Evolutionary conservation across 2,113 vertebrate species (phyloP).

Genomic region (Psilopogon haemacephalus): DNA sequence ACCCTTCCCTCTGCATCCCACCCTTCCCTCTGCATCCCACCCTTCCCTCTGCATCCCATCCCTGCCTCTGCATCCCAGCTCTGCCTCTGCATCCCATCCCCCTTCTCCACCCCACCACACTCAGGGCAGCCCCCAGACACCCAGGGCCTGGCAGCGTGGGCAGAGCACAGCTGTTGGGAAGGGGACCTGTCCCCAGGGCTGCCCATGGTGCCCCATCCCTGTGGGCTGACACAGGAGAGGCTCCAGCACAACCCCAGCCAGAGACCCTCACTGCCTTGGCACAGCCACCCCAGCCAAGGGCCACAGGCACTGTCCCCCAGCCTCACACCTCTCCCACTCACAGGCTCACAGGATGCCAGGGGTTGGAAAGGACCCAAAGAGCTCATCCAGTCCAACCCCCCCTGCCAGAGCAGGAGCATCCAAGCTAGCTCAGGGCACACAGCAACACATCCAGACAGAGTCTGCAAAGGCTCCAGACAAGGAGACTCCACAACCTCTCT

Average conservation of each 20-base stretch:
- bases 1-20: no score
- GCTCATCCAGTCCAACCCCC: no score
- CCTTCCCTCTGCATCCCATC: fast-evolving
- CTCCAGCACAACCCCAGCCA: fast-evolving
- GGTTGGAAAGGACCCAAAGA: no score
- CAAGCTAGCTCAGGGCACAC: no score
- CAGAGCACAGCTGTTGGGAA: background rate
- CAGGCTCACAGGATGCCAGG: no score
- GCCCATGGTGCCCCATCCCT: fast-evolving
- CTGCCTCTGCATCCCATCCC: no score
- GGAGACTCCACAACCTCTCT: no score
- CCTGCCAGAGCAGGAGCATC: no score
- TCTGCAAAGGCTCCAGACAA: no score
- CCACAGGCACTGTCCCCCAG: background rate
- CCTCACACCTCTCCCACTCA: fast-evolving
- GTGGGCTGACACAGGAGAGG: background rate
- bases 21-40: background rate
- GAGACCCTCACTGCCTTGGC: background rate
- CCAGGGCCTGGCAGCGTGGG: fast-evolving
- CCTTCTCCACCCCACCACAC: background rate
- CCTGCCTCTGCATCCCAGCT: no score
- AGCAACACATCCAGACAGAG: no score
- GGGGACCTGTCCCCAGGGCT: background rate
- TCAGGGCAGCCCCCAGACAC: background rate
- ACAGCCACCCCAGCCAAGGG: background rate